phyloP scores from a whole-genome alignment of 2,797 vertebrate species.

The Tadarida brasiliensis region DNA sequence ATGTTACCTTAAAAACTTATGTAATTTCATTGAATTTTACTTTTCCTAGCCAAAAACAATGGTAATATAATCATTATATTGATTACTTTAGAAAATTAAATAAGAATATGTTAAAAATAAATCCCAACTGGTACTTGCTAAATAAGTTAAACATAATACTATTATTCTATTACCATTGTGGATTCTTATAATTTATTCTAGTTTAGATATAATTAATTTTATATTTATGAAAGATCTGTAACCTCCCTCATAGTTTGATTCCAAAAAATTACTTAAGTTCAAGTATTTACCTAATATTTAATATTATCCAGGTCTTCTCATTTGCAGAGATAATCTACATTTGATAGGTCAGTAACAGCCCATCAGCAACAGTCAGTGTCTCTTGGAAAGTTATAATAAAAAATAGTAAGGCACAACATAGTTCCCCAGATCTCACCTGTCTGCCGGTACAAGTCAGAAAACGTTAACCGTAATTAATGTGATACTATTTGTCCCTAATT shows the following conservation, averaged over 20 bases:
- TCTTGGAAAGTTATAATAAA: not conserved
- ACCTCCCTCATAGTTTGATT: not conserved
- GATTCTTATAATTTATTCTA: not conserved
- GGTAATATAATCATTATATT: not conserved
- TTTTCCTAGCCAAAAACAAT: not conserved
- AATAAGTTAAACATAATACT: not conserved
- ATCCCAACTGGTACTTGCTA: not conserved
- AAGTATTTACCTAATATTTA: not conserved
- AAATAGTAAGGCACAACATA: not conserved
- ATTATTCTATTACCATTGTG: not conserved
- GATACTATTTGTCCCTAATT: not conserved
- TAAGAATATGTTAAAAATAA: not conserved
- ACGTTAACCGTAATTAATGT: not conserved
- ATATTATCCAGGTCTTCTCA: not conserved
- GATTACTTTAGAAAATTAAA: not conserved
- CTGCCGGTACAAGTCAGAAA: not conserved
- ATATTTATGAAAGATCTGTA: not conserved
- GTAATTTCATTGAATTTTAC: not conserved
- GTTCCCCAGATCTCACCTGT: not conserved
- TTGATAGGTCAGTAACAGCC: not conserved
- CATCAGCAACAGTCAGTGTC: not conserved
- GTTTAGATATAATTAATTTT: not conserved
- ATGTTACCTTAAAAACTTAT: not conserved
- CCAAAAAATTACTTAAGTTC: not conserved
- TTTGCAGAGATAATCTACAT: not conserved